These are phyloP conservation scores for Maccullochella peelii DNA, from an alignment of 2,113 vertebrate genomes.

Conservation along the genomic window DNA sequence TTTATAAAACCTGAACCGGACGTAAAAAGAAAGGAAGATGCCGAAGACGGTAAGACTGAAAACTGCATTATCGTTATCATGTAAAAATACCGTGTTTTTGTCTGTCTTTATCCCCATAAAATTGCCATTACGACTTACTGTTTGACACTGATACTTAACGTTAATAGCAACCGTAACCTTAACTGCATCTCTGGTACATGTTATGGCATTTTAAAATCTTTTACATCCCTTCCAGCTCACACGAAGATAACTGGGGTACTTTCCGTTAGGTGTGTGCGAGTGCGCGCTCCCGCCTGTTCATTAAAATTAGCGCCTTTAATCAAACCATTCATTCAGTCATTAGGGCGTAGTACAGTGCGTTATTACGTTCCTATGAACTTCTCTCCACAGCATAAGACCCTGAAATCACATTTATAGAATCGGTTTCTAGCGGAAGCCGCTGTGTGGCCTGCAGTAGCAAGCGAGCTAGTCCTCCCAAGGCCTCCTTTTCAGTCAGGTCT, in stretches of 20 bases:
- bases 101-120: background rate
- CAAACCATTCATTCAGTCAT: slow-evolving; percentile 7
- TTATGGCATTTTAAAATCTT: background rate
- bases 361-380: too few species aligned
- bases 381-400: background rate
- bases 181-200: background rate
- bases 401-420: background rate
- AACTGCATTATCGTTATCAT: background rate
- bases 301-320: slow-evolving; percentile 63
- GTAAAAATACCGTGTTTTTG: background rate
- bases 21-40: slow-evolving; percentile 75
- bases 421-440: slow-evolving; percentile 27
- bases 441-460: slow-evolving; percentile 56
- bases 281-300: slow-evolving; percentile 65
- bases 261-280: slow-evolving; percentile 77
- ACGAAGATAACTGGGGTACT: slow-evolving; percentile 44
- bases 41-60: slow-evolving; percentile 83
- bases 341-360: fast-evolving
- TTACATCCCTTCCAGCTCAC: slow-evolving; percentile 33
- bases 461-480: slow-evolving; percentile 51
- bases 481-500: slow-evolving; percentile 48
- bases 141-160: background rate
- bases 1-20: slow-evolving; percentile 30
- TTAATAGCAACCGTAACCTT: background rate
- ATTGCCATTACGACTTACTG: fast-evolving